Conservation (phyloP, 2,113 vertebrate genomes). For the Todiramphus chloris region DNA sequence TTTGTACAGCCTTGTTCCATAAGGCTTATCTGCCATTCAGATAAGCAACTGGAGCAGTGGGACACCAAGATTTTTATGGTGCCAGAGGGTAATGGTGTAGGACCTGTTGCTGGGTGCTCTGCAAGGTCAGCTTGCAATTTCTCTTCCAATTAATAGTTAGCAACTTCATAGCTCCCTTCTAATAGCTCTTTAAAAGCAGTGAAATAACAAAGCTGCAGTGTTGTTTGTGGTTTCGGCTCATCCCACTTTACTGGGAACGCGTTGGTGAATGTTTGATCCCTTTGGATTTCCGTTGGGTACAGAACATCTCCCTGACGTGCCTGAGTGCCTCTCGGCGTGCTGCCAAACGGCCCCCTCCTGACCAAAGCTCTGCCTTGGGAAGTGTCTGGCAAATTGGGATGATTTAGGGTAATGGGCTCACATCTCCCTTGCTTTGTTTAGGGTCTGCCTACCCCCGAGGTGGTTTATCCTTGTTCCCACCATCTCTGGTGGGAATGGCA, state of each 20-base stretch:
- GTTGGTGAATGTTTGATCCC: background rate
- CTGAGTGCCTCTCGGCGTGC: background rate
- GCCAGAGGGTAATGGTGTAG: too few species aligned
- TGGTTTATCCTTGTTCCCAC: background rate
- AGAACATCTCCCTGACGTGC: rapidly evolving
- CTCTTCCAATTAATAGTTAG: background rate
- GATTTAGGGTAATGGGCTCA: too few species aligned
- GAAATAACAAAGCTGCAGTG: background rate
- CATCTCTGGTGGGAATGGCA: background rate
- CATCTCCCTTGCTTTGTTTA: background rate
- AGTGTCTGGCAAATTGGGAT: background rate
- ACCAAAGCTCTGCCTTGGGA: background rate
- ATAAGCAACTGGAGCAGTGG: background rate
- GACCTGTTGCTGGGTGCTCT: background rate
- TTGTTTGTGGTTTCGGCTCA: background rate
- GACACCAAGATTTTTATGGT: rapidly evolving
- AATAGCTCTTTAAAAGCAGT: background rate
- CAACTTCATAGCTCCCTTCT: background rate
- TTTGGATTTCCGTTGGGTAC: background rate
- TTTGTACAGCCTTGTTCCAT: background rate
- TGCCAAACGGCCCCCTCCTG: background rate
- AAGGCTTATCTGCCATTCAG: background rate
- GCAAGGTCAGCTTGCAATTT: background rate
- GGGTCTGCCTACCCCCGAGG: background rate
- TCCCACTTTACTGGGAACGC: background rate